Evolutionary conservation across 1,140 invertebrate species (phyloP).

Genomic region (Drosophila sproati): DNA sequence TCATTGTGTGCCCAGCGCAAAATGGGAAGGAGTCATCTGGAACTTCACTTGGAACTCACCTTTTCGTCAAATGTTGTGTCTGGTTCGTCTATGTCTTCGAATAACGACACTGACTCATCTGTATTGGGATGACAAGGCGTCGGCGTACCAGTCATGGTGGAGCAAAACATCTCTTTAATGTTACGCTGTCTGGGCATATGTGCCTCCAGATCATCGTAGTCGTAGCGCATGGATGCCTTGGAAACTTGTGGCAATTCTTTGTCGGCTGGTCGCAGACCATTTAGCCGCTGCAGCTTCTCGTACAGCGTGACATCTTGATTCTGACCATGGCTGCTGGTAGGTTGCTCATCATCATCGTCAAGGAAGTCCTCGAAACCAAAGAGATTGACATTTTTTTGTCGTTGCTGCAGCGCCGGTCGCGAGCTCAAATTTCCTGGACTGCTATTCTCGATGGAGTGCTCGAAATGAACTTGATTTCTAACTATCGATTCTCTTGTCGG

Average conservation of each 20-base stretch:
- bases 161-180: constrained; percentile 70
- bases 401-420: background rate
- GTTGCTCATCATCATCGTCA: constrained; percentile 14
- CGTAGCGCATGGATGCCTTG: constrained; percentile 8
- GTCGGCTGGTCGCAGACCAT: constrained; percentile 46
- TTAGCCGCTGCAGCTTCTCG: constrained; percentile 60
- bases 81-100: constrained; percentile 48
- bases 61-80: constrained; percentile 69
- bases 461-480: constrained; percentile 47
- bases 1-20: constrained; percentile 18
- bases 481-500: constrained; percentile 23
- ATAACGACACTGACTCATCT: constrained; percentile 47
- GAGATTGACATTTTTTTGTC: constrained; percentile 29
- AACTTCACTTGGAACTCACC: constrained; percentile 18
- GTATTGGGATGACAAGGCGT: background rate
- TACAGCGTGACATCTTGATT: constrained; percentile 40
- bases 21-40: background rate
- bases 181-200: constrained; percentile 41
- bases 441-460: constrained; percentile 24
- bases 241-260: constrained; percentile 40
- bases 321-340: accelerated
- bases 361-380: constrained; percentile 70
- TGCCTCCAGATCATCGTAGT: constrained; percentile 29
- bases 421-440: background rate
- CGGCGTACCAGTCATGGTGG: constrained; percentile 59